phyloP scores from a whole-genome alignment of 1,140 invertebrate species.

The Agraylea sexmaculata region DNA sequence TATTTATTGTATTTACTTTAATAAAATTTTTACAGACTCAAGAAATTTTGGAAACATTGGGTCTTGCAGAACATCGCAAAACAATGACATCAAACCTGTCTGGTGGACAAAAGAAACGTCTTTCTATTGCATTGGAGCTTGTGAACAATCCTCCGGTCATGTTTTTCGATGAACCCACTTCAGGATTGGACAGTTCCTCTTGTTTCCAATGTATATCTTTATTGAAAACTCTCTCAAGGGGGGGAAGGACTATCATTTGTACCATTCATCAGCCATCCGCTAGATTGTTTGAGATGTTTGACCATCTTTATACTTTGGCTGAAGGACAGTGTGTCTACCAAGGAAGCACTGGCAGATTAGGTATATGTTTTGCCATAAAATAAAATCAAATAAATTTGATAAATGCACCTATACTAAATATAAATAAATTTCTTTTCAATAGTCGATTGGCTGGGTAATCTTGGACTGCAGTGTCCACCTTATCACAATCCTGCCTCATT shows the following conservation, averaged over 20 bases:
- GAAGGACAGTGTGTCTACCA: conserved; percentile 93
- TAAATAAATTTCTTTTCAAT: conserved; percentile 12
- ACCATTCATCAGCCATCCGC: conserved; percentile 97
- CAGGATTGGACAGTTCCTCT: conserved; percentile 87
- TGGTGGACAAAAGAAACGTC: conserved; percentile 89
- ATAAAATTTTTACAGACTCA: conserved; percentile 58
- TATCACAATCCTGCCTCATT: conserved; percentile 97
- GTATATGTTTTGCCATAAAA: conserved; percentile 21
- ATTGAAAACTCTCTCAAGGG: conserved; percentile 75
- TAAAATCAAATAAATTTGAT: background rate
- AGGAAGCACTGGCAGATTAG: conserved; percentile 67
- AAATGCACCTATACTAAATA: conserved; percentile 4
- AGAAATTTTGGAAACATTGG: conserved; percentile 83
- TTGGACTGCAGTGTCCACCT: conserved; percentile 78
- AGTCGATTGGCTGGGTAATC: conserved; percentile 75
- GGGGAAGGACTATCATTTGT: conserved; percentile 89
- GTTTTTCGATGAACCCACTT: conserved; percentile 97
- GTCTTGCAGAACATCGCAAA: conserved; percentile 71
- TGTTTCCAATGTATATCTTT: conserved; percentile 88
- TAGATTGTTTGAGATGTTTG: conserved; percentile 93
- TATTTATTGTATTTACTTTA: background rate
- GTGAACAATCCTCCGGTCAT: conserved; percentile 92
- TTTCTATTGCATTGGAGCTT: conserved; percentile 91
- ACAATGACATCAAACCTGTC: conserved; percentile 85
- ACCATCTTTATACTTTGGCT: conserved; percentile 85